Base-by-base conservation (phyloP, 2,888 invertebrate genomes). In the Aphidoletes aphidimyza region DNA sequence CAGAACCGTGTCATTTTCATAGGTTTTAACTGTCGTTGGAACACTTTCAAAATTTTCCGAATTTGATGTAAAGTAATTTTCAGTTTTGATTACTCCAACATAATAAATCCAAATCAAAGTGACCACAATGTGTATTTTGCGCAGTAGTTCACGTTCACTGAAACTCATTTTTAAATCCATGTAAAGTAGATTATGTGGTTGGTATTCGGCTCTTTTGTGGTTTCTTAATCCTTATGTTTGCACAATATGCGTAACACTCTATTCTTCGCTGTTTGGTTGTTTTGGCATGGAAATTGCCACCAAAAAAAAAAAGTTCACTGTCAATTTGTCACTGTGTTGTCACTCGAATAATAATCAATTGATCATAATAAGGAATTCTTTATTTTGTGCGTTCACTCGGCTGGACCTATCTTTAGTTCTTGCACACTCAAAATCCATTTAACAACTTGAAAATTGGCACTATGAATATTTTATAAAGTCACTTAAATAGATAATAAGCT, bases 1-100 rank as follows among this genome's bases (percentile, higher is more conserved):
- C 36, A 95, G 88, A 0, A 96, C 95, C 0, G 94, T 94, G 86
- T 95, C 94, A 87, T 95, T 95, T 89, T 95, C 94, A 86, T 92
- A 93, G 3, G 93, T 93, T 89, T 94, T 95, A 81, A 95, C 93
- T 2, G 93, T 93, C 5, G 94, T 94, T 0, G 95, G 94, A 0
- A 93, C 91, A 90, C 94, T 94, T 89, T 91, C 92, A 88, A 95
- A 94, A 81, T 91, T 91, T 34, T 69, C 34, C 69, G 69, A 30
- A 30, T 69, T 69, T 11, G 69, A 30, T 69, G 69, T 14, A 17
- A 14, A 69, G 14, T 69, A 69, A 14, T 69, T 9, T 5, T 69
- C 30, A 30, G 11, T 30, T 69, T 69, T 69, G 30, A 69, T 69
- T 14, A 69, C 5, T 5, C 34, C 34, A 30, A 34, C 14, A 30